Evolutionary conservation across 2,113 vertebrate genomes (phyloP).

Genomic region (Gasterosteus nipponicus): DNA sequence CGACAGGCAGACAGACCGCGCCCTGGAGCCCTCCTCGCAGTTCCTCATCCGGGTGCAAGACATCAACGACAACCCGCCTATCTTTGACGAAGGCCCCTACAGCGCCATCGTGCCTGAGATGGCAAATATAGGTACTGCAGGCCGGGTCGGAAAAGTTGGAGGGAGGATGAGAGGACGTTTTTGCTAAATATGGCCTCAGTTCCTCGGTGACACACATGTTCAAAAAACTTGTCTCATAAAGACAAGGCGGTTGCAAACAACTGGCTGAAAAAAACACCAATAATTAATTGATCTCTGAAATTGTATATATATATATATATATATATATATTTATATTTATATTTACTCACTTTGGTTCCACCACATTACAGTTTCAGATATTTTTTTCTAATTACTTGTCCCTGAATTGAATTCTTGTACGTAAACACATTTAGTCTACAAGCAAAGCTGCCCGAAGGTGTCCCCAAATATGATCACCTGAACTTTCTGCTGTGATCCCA

Average conservation of each 20-base stretch:
- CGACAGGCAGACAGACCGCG: slow-evolving; percentile 88
- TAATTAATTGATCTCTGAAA: too few species aligned
- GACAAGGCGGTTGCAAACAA: not conserved
- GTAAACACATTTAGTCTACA: not conserved
- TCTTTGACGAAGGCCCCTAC: slow-evolving; percentile 90
- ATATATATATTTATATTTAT: too few species aligned
- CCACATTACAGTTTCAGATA: not conserved
- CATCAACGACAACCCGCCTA: slow-evolving; percentile 92
- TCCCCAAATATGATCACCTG: slow-evolving; percentile 2
- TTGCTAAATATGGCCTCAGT: not conserved
- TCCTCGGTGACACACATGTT: not conserved
- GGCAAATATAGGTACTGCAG: slow-evolving; percentile 87
- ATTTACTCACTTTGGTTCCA: not conserved
- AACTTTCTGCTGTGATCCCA: slow-evolving; percentile 24
- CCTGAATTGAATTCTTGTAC: not conserved
- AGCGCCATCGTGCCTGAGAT: slow-evolving; percentile 90
- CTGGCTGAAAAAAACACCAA: not conserved
- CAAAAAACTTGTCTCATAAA: not conserved
- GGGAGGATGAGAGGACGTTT: not conserved
- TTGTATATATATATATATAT: too few species aligned
- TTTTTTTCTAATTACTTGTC: not conserved
- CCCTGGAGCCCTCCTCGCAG: slow-evolving; percentile 91
- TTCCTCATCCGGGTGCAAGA: slow-evolving; percentile 94
- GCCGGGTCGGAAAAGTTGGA: not conserved
- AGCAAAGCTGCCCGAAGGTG: not conserved